Conservation (phyloP, 1,140 invertebrate species). For the Apis laboriosa region DNA sequence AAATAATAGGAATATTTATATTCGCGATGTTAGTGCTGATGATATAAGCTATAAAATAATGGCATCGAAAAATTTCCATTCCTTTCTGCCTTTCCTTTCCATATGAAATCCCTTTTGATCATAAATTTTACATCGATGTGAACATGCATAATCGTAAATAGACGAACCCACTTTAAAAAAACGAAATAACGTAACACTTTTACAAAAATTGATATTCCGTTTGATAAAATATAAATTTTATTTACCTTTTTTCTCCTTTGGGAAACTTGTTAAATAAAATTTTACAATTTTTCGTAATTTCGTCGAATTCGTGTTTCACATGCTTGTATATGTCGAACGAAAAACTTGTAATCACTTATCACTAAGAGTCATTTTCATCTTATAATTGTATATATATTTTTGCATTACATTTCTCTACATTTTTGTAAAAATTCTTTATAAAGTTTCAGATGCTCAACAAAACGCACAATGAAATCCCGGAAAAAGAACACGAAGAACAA, state of each 20-base stretch:
- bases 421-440: neutral
- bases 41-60: neutral
- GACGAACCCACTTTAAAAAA: neutral
- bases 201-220: constrained; percentile 9
- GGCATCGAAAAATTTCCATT: neutral
- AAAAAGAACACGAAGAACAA: neutral
- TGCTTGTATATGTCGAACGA: neutral
- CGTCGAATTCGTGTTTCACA: neutral
- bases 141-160: constrained; percentile 7
- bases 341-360: neutral
- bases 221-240: neutral
- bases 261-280: neutral
- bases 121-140: neutral
- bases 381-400: neutral
- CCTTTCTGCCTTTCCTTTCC: neutral
- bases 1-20: neutral
- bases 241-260: neutral
- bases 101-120: neutral
- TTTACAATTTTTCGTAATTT: neutral
- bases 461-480: neutral
- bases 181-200: neutral
- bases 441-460: constrained; percentile 14
- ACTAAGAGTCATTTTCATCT: neutral
- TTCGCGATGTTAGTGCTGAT: neutral
- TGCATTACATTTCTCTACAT: neutral